Base-by-base conservation (phyloP, 2,113 vertebrate species). In the Amblyornis subalaris region DNA sequence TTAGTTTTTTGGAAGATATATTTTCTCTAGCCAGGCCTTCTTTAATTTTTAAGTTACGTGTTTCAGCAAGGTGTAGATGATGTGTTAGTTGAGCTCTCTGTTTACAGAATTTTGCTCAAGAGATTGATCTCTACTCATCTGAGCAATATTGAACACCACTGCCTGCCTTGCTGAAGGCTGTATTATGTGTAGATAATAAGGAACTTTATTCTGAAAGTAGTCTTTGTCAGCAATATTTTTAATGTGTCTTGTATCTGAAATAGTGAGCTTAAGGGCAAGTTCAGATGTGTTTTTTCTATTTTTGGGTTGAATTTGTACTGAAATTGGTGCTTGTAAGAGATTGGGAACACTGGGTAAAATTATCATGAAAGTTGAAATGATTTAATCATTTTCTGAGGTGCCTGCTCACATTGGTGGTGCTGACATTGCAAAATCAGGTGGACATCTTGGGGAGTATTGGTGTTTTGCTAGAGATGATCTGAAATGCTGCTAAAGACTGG, bases 351-450 rank as follows among this genome's bases (percentile, higher is more conserved):
- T 80, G 29, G 33, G 19, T 93, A 42, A 48, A 60, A 51, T 67
- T 20, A 45, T 17, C 10, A 2, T 26, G 9, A 2, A 50, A 58
- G 35, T 21, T n/a, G 31, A 61, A 83, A 60, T 77, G 2, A 22
- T 45, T 47, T 31, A 12, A 31, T 61, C 0, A 0, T 47, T 77
- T 65, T n/a, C 35, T 24, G 22, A 81, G 35, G 6, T 50, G 8
- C 23, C 28, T 7, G 17, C 33, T 80, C 36, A 25, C 25, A 40
- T 38, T 0, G 1, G 0, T 2, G 2, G 9, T 50, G n/a, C 33
- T 71, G 28, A 55, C 2, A 0, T 57, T 84, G 47, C 53, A 50
- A 69, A 61, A 47, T 69, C 21, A 40, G 12, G 14, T 74, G 61
- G 42, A 36, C 5, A 2, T 47, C 61, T 73, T 62, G n/a, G 38